Conservation (phyloP, 2,797 vertebrate genomes). For the Erethizon dorsatum region DNA sequence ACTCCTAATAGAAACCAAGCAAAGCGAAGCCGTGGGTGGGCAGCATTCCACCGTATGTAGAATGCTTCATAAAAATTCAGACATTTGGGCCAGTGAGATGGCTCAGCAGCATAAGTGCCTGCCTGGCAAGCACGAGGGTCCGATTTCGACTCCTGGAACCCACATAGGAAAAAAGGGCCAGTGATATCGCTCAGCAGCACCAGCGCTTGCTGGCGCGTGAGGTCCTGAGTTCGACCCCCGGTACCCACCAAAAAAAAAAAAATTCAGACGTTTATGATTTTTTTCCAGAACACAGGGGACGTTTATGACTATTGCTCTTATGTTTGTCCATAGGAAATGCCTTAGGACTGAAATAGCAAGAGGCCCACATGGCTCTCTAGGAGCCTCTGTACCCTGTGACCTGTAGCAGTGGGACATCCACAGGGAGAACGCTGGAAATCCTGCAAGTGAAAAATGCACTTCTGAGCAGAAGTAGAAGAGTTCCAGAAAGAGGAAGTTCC, state of each 20-base stretch:
- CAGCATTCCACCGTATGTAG: background rate
- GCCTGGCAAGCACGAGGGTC: too few species aligned
- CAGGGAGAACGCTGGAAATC: background rate
- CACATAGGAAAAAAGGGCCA: too few species aligned
- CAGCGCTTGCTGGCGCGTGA: too few species aligned
- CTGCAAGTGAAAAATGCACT: background rate
- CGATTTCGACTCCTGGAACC: too few species aligned
- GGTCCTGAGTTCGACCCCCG: too few species aligned
- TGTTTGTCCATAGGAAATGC: background rate
- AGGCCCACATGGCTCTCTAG: background rate
- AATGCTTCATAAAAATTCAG: background rate
- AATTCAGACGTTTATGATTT: background rate
- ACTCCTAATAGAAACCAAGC: background rate
- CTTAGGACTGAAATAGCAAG: background rate
- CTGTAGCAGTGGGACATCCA: background rate
- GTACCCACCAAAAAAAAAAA: too few species aligned
- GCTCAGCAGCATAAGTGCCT: too few species aligned
- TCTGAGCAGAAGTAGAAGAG: background rate
- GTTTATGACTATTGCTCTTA: background rate
- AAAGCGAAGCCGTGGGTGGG: too few species aligned
- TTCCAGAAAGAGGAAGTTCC: background rate
- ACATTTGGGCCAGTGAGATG: too few species aligned
- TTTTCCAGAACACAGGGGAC: background rate
- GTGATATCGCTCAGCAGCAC: too few species aligned
- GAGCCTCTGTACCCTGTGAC: background rate